Evolutionary conservation across 2,113 vertebrate species (phyloP).

Genomic region (Zeus faber): DNA sequence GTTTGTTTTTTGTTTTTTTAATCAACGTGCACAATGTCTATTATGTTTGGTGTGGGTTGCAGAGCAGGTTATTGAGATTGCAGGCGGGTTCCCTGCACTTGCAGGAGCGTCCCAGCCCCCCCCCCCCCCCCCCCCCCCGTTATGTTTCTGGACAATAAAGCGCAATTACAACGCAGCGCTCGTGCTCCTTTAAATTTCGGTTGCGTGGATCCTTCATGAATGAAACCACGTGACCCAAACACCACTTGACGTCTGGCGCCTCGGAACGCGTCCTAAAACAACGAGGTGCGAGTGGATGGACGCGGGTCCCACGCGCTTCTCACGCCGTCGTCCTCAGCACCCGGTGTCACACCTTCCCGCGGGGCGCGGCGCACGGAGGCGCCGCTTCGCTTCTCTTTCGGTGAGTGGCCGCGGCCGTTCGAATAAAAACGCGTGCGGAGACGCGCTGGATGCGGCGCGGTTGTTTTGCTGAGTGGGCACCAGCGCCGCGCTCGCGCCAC

Average conservation of each 20-base stretch:
- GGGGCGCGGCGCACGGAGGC: too few species aligned
- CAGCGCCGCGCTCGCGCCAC: too few species aligned
- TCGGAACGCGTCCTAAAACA: conserved; percentile 66
- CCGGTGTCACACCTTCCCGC: too few species aligned
- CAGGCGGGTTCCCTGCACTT: too few species aligned
- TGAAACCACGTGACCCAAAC: conserved; percentile 94
- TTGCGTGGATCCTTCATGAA: conserved; percentile 88
- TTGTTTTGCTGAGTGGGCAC: conserved; percentile 77
- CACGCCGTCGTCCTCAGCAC: conserved; percentile 38
- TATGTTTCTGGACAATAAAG: not conserved
- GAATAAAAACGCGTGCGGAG: not conserved
- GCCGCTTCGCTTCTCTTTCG: conserved; percentile 53
- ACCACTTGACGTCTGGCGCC: conserved; percentile 87
- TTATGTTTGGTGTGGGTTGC: conserved; percentile 20
- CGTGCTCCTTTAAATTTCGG: conserved; percentile 72
- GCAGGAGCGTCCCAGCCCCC: too few species aligned
- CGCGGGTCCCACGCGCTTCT: conserved; percentile 65
- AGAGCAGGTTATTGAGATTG: too few species aligned
- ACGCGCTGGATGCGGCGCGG: too few species aligned
- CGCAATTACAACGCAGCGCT: conserved; percentile 41
- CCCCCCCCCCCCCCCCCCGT: not conserved
- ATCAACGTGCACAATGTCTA: conserved; percentile 38
- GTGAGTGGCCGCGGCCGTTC: conserved; percentile 55
- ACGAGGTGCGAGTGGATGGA: conserved; percentile 64
- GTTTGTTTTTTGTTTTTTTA: conserved; percentile 8